These are phyloP conservation scores for Dorcus hopei DNA, from an alignment of 2,888 invertebrate genomes.

Conservation along the genomic window DNA sequence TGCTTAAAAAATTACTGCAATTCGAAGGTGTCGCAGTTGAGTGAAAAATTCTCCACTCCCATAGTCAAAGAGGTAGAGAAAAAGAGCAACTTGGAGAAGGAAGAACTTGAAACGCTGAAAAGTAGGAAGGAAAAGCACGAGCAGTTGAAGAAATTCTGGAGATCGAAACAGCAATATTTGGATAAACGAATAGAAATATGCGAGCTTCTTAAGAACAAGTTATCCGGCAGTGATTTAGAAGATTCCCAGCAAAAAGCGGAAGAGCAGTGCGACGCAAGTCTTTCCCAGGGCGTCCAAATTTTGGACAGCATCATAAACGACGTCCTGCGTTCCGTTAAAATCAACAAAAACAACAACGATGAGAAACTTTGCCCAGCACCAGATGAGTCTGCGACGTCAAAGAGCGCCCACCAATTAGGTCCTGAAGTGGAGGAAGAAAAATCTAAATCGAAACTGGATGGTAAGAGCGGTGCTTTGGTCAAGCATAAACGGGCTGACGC, in stretches of 20 bases:
- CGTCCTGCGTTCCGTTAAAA: constrained; percentile 11
- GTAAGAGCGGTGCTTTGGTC: neutral
- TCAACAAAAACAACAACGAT: constrained; percentile 6
- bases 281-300: constrained; percentile 12
- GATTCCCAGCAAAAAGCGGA: neutral
- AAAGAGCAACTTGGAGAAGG: constrained; percentile 3
- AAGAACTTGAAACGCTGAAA: constrained; percentile 21
- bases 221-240: constrained; percentile 1
- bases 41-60: constrained; percentile 11
- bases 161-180: constrained; percentile 29
- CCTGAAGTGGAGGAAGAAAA: neutral
- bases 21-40: constrained; percentile 14
- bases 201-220: constrained; percentile 22
- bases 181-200: constrained; percentile 30
- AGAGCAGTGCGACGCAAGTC: neutral
- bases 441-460: neutral
- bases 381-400: neutral
- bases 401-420: constrained; percentile 4
- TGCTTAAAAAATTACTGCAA: constrained; percentile 17
- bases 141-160: constrained; percentile 27
- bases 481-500: neutral
- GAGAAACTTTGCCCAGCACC: neutral
- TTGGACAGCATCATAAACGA: constrained; percentile 15
- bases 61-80: constrained; percentile 2
- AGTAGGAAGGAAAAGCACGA: constrained; percentile 27